phyloP scores from a whole-genome alignment of 2,113 vertebrate species.

The Oplegnathus fasciatus region DNA sequence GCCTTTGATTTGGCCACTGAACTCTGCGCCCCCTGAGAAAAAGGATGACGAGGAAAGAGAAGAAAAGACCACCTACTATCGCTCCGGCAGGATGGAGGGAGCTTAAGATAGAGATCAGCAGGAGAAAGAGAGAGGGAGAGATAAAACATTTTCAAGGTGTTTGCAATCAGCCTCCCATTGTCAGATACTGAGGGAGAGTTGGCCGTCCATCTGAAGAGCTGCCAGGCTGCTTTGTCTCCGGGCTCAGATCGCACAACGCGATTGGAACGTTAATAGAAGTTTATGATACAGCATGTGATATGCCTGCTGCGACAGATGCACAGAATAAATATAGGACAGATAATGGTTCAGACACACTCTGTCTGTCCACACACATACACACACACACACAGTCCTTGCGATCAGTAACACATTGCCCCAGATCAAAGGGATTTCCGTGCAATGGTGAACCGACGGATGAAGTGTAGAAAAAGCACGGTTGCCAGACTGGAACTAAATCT shows the following conservation, averaged over 20 bases:
- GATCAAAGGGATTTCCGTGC: conserved; percentile 66
- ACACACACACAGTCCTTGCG: conserved; percentile 2
- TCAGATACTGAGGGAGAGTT: conserved; percentile 47
- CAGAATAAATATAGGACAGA: conserved; percentile 59
- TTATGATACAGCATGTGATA: conserved; percentile 66
- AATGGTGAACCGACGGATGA: conserved; percentile 71
- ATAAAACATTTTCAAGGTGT: conserved; percentile 79
- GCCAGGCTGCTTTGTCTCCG: conserved; percentile 56
- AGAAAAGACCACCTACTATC: conserved; percentile 76
- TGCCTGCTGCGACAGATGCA: conserved; percentile 52
- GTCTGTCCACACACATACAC: conserved; percentile 31
- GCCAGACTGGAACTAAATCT: conserved; percentile 78
- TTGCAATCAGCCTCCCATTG: conserved; percentile 79
- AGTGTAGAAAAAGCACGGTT: conserved; percentile 68
- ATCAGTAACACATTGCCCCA: conserved; percentile 58
- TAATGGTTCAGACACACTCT: conserved; percentile 26
- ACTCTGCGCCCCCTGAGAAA: conserved; percentile 59
- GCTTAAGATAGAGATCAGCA: conserved; percentile 77
- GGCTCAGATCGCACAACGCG: conserved; percentile 46
- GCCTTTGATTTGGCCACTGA: conserved; percentile 82
- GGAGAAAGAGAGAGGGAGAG: conserved; percentile 46
- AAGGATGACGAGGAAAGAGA: conserved; percentile 37
- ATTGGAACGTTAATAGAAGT: conserved; percentile 64
- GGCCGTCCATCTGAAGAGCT: conserved; percentile 50
- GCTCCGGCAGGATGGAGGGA: conserved; percentile 52